Base-by-base conservation (phyloP, 1,140 invertebrate genomes). In the Muscidifurax raptorellus region DNA sequence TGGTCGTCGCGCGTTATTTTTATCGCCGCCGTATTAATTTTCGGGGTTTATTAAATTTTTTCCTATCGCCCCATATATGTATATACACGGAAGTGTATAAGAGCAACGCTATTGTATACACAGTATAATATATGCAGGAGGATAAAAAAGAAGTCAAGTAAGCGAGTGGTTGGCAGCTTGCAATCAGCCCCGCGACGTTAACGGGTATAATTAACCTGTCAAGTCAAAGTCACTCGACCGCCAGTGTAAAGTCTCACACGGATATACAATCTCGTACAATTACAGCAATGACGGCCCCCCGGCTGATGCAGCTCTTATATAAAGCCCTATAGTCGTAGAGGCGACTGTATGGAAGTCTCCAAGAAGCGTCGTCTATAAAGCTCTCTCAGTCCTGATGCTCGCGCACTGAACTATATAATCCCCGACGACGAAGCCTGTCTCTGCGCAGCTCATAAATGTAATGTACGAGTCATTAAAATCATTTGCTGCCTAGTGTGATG, bases 161-260 rank as follows among this genome's bases (percentile, higher is more conserved):
- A 12, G 36, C 36, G 36, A 40, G 36, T 40, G 10, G 36, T 12
- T 10, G 36, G 9, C 36, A 40, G 36, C 7, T 6, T 40, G 36
- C 7, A 40, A 40, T 40, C 36, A 40, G 36, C 10, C 36, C 36
- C 9, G 36, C 36, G 36, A 40, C 36, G 36, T 40, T 40, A 40
- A 40, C 36, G 36, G 7, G 36, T 40, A 40, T 40, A 40, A 40
- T 40, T 40, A 40, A 40, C 36, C 36, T 40, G 36, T 40, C 36
- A 40, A 40, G 36, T 40, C 36, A 40, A 40, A 40, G 36, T 40
- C 36, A 40, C 36, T 40, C 7, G 36, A 40, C 36, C 36, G 36
- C 36, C 36, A 40, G 15, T 72, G 32, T 72, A 72, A 72, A 72
- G 69, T 32, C 69, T 36, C 25, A 36, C 69, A 72, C 69, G 12